Percentiles rank a stretch among this genome's conserved stretches.
Evolutionary conservation across 2,888 invertebrate genomes (phyloP).

Genomic region (Odontothrips loti): DNA sequence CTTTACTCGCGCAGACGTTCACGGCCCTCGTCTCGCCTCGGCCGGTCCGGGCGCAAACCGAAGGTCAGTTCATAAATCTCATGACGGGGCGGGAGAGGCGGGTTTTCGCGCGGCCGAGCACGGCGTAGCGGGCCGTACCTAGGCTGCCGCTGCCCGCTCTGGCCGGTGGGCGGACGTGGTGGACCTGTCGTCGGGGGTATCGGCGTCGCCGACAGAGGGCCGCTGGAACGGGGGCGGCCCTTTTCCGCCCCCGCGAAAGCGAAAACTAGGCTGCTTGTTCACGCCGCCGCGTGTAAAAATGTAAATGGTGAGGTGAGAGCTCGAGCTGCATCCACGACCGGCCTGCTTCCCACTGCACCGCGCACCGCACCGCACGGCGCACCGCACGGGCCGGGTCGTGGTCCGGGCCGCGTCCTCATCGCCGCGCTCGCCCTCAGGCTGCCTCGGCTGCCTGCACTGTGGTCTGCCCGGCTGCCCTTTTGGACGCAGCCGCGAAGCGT

Average conservation of each 20-base stretch:
- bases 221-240: too few relatives aligned
- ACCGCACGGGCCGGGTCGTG: not conserved
- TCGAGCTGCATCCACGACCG: not conserved
- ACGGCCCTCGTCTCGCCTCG: too few relatives aligned
- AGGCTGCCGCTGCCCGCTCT: too few relatives aligned
- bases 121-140: not conserved
- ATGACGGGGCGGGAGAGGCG: not conserved
- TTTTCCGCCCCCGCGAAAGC: not conserved
- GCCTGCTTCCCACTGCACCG: conserved; percentile 1
- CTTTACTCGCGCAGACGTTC: too few relatives aligned
- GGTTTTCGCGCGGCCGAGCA: not conserved
- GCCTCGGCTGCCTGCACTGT: too few relatives aligned
- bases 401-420: not conserved
- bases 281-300: not conserved
- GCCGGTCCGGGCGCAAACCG: not conserved
- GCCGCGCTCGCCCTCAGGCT: too few relatives aligned
- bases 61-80: conserved; percentile 5
- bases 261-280: not conserved
- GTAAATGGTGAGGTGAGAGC: not conserved
- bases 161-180: too few relatives aligned
- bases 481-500: not conserved
- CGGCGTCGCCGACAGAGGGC: not conserved
- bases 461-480: not conserved
- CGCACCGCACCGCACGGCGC: not conserved
- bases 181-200: too few relatives aligned